Conservation (phyloP, 2,113 vertebrate genomes). For the Ptyas mucosa region DNA sequence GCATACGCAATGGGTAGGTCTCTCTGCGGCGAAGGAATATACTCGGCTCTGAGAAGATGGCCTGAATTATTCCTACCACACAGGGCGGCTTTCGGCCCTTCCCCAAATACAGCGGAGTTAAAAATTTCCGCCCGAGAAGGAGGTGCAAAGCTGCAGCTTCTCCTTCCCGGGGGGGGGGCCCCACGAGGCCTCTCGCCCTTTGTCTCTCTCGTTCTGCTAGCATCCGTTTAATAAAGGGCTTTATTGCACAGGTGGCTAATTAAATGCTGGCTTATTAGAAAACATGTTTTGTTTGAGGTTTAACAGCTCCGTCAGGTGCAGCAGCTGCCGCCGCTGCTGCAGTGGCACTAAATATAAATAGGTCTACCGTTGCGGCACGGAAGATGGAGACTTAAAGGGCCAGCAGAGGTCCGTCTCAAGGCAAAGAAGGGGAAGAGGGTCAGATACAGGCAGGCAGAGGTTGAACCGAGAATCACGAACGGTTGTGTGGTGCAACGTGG, state of each 20-base stretch:
- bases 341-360: slow-evolving; percentile 10
- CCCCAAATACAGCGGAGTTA: not conserved
- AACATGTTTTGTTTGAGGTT: slow-evolving; percentile 33
- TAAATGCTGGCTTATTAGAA: slow-evolving; percentile 32
- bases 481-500: not conserved
- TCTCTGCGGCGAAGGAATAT: not conserved
- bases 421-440: no score
- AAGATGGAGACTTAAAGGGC: not conserved
- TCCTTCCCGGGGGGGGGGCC: not conserved
- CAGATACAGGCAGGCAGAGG: not conserved
- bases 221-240: slow-evolving; percentile 13
- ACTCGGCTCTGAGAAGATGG: not conserved
- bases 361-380: not conserved
- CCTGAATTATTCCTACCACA: not conserved
- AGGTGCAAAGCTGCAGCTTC: not conserved
- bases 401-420: no score
- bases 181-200: not conserved
- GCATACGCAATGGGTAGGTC: not conserved
- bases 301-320: slow-evolving; percentile 10
- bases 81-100: not conserved
- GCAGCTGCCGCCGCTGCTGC: slow-evolving; percentile 11
- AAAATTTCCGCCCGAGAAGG: not conserved
- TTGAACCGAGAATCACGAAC: not conserved
- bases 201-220: not conserved
- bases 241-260: slow-evolving; percentile 34